Evolutionary conservation across 2,797 vertebrate genomes (phyloP).

Genomic region (Ispidina lecontei): DNA sequence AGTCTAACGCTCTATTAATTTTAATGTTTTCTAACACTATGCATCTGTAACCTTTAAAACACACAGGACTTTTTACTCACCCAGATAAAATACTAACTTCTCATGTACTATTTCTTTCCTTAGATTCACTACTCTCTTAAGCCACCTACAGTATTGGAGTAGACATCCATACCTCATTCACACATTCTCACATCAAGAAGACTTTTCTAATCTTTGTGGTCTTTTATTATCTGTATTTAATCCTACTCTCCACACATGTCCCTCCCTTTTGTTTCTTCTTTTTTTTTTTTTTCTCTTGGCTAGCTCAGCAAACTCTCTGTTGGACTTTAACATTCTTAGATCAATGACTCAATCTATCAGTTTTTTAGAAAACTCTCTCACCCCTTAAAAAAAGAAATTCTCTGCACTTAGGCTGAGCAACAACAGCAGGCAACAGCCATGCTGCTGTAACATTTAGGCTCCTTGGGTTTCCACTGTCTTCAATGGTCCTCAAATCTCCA

Average conservation of each 20-base stretch:
- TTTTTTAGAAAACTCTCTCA: background rate
- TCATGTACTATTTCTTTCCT: background rate
- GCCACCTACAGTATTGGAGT: background rate
- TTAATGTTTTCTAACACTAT: background rate
- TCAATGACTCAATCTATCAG: background rate
- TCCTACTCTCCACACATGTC: background rate
- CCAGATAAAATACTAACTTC: background rate
- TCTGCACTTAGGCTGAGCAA: background rate
- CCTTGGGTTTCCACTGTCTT: background rate
- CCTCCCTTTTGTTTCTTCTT: background rate
- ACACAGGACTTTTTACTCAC: background rate
- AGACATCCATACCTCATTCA: background rate
- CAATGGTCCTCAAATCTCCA: background rate
- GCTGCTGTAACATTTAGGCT: background rate
- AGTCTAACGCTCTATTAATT: background rate
- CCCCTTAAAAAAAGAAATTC: background rate
- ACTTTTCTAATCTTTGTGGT: background rate
- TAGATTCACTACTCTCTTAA: background rate
- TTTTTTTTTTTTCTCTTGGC: background rate
- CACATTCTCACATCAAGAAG: background rate
- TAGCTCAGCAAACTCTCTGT: background rate
- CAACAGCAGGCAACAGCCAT: background rate
- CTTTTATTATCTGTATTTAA: background rate
- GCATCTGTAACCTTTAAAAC: background rate
- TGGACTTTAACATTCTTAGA: too few relatives aligned